phyloP scores from a whole-genome alignment of 2,888 invertebrate species.

The Ctenicera cuprea region DNA sequence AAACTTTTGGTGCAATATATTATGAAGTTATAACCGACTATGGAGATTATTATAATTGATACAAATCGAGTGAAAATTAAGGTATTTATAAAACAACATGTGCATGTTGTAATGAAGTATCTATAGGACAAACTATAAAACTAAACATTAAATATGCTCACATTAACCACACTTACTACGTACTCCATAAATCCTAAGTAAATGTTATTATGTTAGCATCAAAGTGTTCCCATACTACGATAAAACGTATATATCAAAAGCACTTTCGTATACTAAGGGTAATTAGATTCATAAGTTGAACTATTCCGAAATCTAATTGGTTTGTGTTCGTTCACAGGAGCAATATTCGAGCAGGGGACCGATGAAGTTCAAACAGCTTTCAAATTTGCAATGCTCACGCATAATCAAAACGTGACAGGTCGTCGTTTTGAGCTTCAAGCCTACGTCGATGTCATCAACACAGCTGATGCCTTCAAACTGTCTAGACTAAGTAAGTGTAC shows the following conservation, averaged over 20 bases:
- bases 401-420: conserved; percentile 88
- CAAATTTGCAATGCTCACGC: conserved; percentile 90
- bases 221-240: background rate
- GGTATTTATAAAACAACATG: background rate
- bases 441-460: conserved; percentile 93
- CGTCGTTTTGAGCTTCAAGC: conserved; percentile 90
- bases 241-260: conserved; percentile 12
- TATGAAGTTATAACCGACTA: too few relatives aligned
- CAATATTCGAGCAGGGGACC: conserved; percentile 93
- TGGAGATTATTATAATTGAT: too few relatives aligned
- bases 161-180: too few relatives aligned
- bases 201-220: background rate
- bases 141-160: too few relatives aligned
- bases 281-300: conserved; percentile 19
- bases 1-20: too few relatives aligned
- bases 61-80: too few relatives aligned
- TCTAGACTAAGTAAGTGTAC: conserved; percentile 90
- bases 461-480: conserved; percentile 94
- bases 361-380: conserved; percentile 96
- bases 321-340: conserved; percentile 78
- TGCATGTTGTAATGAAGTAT: too few relatives aligned
- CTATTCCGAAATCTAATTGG: conserved; percentile 11
- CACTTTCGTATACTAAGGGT: background rate
- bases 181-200: background rate
- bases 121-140: too few relatives aligned